phyloP scores from a whole-genome alignment of 2,888 invertebrate species.

The Timema cristinae region DNA sequence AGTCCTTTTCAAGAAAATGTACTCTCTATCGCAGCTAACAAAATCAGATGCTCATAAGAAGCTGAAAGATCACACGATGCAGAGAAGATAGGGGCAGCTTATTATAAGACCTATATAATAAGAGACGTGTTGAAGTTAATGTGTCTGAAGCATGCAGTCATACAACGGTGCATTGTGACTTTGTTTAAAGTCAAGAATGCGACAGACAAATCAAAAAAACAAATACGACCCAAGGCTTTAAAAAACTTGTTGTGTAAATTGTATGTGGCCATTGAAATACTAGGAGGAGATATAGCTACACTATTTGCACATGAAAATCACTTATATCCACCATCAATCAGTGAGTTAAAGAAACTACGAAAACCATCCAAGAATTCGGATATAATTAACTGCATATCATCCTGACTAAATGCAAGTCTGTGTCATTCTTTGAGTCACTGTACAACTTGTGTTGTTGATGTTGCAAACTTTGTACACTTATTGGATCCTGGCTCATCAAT shows the following conservation, averaged over 20 bases:
- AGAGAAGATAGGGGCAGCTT: background rate
- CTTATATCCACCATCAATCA: constrained; percentile 8
- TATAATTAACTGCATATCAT: constrained; percentile 3
- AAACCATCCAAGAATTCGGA: constrained; percentile 10
- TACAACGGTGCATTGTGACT: background rate
- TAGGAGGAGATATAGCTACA: background rate
- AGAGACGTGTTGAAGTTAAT: background rate
- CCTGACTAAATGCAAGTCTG: background rate
- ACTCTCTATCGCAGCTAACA: background rate
- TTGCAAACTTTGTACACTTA: background rate
- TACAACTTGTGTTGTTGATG: constrained; percentile 7
- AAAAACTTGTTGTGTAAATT: constrained; percentile 8
- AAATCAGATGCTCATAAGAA: constrained; percentile 8
- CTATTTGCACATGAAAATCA: constrained; percentile 2
- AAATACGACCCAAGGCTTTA: background rate
- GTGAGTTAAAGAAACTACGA: constrained; percentile 1
- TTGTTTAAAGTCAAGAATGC: constrained; percentile 1
- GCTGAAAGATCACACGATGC: constrained; percentile 8
- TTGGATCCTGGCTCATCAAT: background rate
- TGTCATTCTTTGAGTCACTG: background rate
- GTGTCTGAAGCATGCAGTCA: too few relatives aligned
- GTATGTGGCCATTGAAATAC: constrained; percentile 12
- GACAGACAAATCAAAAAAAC: constrained; percentile 12
- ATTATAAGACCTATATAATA: background rate
- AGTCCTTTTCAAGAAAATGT: constrained; percentile 8